phyloP scores from a whole-genome alignment of 2,888 invertebrate genomes.

The Serrognathus titanus region DNA sequence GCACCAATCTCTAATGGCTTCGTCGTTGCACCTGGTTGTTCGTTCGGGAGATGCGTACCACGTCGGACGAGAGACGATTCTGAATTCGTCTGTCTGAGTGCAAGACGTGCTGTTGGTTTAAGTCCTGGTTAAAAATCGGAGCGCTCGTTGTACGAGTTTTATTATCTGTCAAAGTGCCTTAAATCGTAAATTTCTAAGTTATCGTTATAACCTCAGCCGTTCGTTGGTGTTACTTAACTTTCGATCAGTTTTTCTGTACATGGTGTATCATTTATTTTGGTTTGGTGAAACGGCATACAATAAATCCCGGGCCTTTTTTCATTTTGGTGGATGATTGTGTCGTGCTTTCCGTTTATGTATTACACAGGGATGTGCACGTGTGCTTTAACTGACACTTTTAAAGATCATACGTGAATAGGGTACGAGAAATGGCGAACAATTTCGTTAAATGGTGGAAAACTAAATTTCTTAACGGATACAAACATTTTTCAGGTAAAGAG shows the following conservation, averaged over 20 bases:
- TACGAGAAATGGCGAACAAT: conserved; percentile 64
- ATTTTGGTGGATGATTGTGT: background rate
- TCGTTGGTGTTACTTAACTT: no score
- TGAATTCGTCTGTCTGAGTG: conserved; percentile 18
- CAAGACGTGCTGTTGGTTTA: conserved; percentile 17
- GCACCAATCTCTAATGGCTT: conserved; percentile 23
- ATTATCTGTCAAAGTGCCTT: conserved; percentile 18
- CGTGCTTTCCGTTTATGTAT: background rate
- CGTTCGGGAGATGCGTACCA: conserved; percentile 22
- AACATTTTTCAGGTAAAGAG: conserved; percentile 66
- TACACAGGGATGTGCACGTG: conserved; percentile 7
- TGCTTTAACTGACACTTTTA: background rate
- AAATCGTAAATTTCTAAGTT: conserved; percentile 3
- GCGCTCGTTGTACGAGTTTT: conserved; percentile 10
- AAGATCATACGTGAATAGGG: background rate
- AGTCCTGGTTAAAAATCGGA: conserved; percentile 14
- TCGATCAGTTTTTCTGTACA: no score
- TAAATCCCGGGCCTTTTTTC: no score
- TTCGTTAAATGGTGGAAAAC: conserved; percentile 75
- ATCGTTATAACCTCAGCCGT: background rate
- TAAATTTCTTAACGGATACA: conserved; percentile 71
- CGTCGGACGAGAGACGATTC: conserved; percentile 17
- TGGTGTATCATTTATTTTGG: no score
- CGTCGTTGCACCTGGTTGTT: conserved; percentile 26
- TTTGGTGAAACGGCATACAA: no score